These are phyloP conservation scores for Chymomyza fuscimana DNA, from an alignment of 2,888 invertebrate species.

Conservation along the genomic window DNA sequence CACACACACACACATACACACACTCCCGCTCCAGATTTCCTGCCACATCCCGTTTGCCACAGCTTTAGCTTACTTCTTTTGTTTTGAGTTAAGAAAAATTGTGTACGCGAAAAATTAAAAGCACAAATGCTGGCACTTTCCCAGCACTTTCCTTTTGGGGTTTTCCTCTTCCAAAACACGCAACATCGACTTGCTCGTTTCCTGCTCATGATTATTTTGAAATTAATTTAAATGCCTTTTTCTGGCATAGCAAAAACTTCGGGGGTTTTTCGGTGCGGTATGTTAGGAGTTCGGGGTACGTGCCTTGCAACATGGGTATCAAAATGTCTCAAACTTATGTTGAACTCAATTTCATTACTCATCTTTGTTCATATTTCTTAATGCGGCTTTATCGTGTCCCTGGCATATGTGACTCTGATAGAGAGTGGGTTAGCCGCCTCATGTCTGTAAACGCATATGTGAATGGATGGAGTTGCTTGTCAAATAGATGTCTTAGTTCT, in stretches of 20 bases:
- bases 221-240: conserved; percentile 68
- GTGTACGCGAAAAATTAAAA: conserved; percentile 46
- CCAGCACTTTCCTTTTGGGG: not conserved
- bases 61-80: conserved; percentile 40
- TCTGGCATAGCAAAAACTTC: conserved; percentile 15
- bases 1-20: conserved; percentile 11
- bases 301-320: conserved; percentile 15
- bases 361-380: conserved; percentile 23
- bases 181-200: conserved; percentile 28
- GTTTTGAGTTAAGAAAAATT: conserved; percentile 31
- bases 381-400: conserved; percentile 2
- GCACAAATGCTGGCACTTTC: conserved; percentile 35
- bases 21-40: not conserved
- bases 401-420: conserved; percentile 11
- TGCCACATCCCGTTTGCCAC: not conserved
- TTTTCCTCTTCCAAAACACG: not conserved
- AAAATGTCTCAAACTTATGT: conserved; percentile 39
- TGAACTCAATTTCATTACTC: conserved; percentile 47
- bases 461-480: not conserved
- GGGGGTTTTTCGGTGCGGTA: too few relatives aligned
- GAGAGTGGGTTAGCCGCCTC: not conserved
- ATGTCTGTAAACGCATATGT: not conserved
- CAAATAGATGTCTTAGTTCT: not conserved
- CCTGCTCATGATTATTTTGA: conserved; percentile 66
- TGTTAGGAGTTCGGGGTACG: not conserved